These are phyloP conservation scores for Chrysemys picta DNA, from an alignment of 2,113 vertebrate genomes.

Conservation along the genomic window DNA sequence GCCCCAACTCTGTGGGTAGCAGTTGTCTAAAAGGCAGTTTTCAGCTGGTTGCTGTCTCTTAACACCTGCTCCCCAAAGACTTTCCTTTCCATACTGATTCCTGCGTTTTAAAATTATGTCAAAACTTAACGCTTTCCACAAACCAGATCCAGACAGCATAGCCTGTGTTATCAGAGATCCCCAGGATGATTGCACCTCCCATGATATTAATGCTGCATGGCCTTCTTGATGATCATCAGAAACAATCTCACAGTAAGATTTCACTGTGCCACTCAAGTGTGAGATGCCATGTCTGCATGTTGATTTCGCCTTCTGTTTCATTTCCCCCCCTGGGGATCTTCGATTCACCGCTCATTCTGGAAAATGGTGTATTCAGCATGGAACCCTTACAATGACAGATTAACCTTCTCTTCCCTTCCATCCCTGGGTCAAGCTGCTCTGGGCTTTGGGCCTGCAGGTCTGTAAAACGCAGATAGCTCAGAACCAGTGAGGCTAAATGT, in stretches of 20 bases:
- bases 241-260: accelerated
- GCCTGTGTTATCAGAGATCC: not conserved
- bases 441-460: not conserved
- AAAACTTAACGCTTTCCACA: not conserved
- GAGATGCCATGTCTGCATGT: accelerated
- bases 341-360: not conserved
- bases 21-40: not conserved
- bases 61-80: not conserved
- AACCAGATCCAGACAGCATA: not conserved
- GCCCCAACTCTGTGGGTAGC: not conserved
- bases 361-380: not conserved
- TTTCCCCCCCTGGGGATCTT: not conserved
- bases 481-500: not conserved
- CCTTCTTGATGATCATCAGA: not conserved
- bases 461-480: not conserved
- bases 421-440: not conserved
- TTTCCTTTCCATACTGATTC: not conserved
- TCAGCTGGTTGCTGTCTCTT: not conserved
- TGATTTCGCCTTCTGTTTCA: not conserved
- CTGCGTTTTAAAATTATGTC: not conserved
- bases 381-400: not conserved
- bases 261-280: not conserved
- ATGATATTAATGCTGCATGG: not conserved
- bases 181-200: not conserved
- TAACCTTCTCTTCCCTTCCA: not conserved